A percentile compares a stretch with the other conserved stretches of the same genome.
phyloP scores from a whole-genome alignment of 2,113 vertebrate species.

The Ciconia stormi region DNA sequence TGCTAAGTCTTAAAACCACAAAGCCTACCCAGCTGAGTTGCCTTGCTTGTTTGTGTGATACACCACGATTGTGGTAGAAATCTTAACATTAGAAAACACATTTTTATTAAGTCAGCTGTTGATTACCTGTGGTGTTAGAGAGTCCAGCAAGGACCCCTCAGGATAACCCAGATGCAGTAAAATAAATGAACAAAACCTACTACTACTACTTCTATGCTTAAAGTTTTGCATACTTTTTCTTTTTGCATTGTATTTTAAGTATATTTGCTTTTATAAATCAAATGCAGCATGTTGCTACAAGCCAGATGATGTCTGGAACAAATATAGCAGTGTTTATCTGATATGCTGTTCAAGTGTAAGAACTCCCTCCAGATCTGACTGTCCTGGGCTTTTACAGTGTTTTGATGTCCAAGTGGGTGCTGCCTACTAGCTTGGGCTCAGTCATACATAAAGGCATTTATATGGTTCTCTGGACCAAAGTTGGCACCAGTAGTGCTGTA shows the following conservation, averaged over 20 bases:
- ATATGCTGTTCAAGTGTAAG: not conserved
- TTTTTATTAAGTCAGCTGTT: not conserved
- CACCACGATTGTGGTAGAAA: not conserved
- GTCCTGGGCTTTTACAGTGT: not conserved
- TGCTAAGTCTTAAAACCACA: not conserved
- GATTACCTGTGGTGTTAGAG: not conserved
- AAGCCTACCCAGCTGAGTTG: not conserved
- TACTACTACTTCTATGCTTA: not conserved
- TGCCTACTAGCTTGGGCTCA: not conserved
- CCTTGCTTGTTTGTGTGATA: not conserved
- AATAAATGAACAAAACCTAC: not conserved
- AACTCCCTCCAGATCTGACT: not conserved
- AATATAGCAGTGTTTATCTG: not conserved
- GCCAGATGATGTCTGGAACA: not conserved
- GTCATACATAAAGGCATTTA: not conserved
- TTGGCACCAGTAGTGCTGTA: not conserved
- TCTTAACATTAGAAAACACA: not conserved
- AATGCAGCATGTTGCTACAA: not conserved
- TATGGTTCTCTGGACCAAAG: not conserved
- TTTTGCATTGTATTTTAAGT: not conserved
- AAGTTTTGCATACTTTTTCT: not conserved
- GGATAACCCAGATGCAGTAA: not conserved
- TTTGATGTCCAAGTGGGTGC: accelerated
- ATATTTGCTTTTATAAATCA: not conserved
- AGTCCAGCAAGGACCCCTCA: not conserved